phyloP scores from a whole-genome alignment of 2,113 vertebrate species.

The Perca schrenkii region DNA sequence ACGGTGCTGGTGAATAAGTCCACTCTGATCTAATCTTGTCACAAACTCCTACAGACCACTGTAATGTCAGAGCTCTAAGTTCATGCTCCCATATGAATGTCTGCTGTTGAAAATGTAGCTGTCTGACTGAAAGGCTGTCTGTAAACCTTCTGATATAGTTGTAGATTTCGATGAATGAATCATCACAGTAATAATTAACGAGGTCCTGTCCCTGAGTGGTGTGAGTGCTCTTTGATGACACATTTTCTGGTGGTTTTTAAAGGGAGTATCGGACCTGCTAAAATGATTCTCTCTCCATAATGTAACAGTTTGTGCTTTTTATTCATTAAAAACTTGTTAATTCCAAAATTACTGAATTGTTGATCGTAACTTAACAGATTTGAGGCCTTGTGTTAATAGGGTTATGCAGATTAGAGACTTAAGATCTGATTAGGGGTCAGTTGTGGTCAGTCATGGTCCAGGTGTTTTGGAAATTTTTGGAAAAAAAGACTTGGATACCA shows the following conservation, averaged over 20 bases:
- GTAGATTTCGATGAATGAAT: constrained; percentile 13
- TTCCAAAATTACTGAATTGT: neutral
- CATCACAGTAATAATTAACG: neutral
- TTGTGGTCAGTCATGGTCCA: neutral
- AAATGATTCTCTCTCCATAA: neutral
- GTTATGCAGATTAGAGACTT: neutral
- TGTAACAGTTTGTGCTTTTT: neutral
- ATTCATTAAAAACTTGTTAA: neutral
- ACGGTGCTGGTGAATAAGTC: constrained; percentile 70
- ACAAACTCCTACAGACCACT: constrained; percentile 74
- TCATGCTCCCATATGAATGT: constrained; percentile 14
- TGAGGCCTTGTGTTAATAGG: neutral
- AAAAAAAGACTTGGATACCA: neutral
- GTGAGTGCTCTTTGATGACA: constrained; percentile 22
- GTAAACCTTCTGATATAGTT: constrained; percentile 2
- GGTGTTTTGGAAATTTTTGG: neutral
- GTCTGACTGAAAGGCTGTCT: neutral
- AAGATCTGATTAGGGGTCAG: neutral
- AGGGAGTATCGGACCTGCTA: neutral
- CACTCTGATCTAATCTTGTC: constrained; percentile 76
- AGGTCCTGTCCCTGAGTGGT: neutral
- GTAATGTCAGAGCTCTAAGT: constrained; percentile 73
- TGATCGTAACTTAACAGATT: neutral
- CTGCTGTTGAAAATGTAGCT: constrained; percentile 21
- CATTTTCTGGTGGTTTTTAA: neutral